A percentile compares a stretch with the other conserved stretches of the same genome.
Conservation (phyloP, 30 jellyfish, hydroid and myxozoan species). For the Hydra vulgaris region DNA sequence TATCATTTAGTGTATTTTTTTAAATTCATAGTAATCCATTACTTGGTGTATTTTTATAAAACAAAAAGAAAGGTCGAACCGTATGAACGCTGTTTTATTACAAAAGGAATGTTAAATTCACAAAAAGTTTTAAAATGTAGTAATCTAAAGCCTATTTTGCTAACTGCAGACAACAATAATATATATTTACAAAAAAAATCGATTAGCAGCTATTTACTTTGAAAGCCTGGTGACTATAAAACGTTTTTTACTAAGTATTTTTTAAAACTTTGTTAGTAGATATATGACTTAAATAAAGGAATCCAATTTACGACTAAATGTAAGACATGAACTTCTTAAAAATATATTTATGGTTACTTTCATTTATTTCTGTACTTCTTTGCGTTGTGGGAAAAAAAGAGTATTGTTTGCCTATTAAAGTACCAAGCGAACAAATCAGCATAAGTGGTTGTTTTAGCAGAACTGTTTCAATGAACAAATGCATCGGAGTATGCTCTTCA, state of each 20-base stretch:
- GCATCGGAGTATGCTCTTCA: background rate
- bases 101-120: background rate
- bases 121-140: background rate
- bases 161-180: background rate
- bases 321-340: background rate
- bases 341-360: background rate
- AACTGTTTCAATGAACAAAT: background rate
- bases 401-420: background rate
- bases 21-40: no score
- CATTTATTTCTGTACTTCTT: background rate
- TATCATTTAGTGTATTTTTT: background rate
- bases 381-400: background rate
- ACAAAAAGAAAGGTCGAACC: background rate
- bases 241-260: background rate
- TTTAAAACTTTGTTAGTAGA: background rate
- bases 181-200: background rate
- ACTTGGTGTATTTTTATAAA: background rate
- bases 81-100: background rate
- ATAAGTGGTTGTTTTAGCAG: background rate
- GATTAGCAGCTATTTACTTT: background rate
- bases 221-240: background rate
- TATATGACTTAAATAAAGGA: background rate
- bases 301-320: no score
- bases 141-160: background rate
- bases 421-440: background rate